These are phyloP conservation scores for Acridotheres tristis DNA, from an alignment of 2,797 vertebrate genomes.

Conservation along the genomic window DNA sequence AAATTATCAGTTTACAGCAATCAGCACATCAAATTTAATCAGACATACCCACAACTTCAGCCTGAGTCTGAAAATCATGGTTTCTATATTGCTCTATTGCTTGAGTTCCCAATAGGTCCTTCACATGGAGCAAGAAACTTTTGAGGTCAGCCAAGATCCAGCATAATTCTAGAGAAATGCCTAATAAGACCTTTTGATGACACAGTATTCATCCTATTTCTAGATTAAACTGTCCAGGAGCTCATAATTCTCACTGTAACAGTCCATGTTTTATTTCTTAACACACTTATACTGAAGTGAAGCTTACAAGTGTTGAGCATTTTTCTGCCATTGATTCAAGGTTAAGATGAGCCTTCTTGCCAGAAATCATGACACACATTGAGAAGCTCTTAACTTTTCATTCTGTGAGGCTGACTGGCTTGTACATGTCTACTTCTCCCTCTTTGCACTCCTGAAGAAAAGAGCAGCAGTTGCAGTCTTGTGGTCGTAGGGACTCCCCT, in stretches of 20 bases:
- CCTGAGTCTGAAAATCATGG: neutral
- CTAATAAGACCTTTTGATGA: neutral
- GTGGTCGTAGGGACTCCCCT: fast-evolving
- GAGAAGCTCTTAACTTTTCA: neutral
- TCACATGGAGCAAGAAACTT: neutral
- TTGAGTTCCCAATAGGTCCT: neutral
- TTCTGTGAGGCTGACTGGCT: neutral
- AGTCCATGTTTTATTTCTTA: neutral
- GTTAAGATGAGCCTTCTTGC: neutral
- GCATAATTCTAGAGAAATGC: neutral
- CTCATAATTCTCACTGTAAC: neutral
- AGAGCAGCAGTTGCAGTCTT: neutral
- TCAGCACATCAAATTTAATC: neutral
- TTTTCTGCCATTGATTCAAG: neutral
- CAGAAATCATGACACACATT: neutral
- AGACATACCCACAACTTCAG: neutral
- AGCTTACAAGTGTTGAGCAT: neutral
- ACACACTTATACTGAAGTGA: neutral
- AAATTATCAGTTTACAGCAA: neutral
- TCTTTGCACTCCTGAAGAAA: neutral
- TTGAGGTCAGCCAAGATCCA: neutral
- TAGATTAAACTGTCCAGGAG: neutral
- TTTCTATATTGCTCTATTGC: neutral
- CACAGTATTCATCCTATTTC: neutral
- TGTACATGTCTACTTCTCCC: neutral